These are phyloP conservation scores for Dolichopus griseipennis DNA, from an alignment of 2,888 invertebrate genomes.

Conservation along the genomic window DNA sequence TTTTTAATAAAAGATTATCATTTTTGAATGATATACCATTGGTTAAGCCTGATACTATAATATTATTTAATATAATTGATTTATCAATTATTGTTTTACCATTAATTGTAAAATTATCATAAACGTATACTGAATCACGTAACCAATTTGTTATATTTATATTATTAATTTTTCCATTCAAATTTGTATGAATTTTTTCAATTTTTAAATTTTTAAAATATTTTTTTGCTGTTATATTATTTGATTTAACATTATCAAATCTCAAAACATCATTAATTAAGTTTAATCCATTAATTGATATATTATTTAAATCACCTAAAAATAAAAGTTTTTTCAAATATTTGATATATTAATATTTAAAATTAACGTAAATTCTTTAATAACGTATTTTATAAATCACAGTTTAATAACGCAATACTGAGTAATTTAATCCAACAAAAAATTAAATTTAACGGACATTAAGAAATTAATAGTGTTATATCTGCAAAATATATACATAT, in stretches of 20 bases:
- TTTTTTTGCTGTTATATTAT: conserved; percentile 44
- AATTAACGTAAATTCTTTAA: no score
- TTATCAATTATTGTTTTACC: conserved; percentile 40
- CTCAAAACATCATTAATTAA: conserved; percentile 47
- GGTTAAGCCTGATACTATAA: conserved; percentile 36
- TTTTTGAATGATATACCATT: conserved; percentile 39
- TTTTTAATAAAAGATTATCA: conserved; percentile 36
- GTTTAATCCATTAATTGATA: conserved; percentile 46
- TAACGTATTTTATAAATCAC: no score
- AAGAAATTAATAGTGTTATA: no score
- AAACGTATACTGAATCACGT: conserved; percentile 40
- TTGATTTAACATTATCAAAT: conserved; percentile 33
- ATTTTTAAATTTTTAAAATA: conserved; percentile 37
- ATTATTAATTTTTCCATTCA: conserved; percentile 38
- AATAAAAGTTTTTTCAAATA: no score
- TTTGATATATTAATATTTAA: no score
- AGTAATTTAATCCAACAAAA: no score
- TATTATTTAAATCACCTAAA: conserved; percentile 35
- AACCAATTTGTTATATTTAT: conserved; percentile 46
- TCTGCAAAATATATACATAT: no score
- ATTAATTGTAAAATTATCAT: conserved; percentile 39
- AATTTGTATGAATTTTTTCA: conserved; percentile 35
- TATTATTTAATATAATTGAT: conserved; percentile 32
- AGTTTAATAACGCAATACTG: no score
- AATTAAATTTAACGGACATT: no score